These are phyloP conservation scores for Cremastinae sp. DNA, from an alignment of 2,888 invertebrate genomes.

Conservation along the genomic window DNA sequence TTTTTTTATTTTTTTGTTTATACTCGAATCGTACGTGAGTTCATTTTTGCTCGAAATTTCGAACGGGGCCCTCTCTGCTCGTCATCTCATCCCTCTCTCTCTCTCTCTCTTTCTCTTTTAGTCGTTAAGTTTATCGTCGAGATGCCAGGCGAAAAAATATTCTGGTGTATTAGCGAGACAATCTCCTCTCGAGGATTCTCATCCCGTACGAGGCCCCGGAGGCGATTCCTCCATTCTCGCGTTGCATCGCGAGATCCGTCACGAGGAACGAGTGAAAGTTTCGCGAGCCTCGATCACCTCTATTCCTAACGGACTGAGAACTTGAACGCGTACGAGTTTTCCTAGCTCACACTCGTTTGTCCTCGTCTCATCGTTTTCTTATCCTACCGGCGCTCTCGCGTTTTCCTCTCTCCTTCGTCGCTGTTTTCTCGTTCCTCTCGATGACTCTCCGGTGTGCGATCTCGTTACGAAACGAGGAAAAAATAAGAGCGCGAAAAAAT, in stretches of 20 bases:
- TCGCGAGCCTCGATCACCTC: slow-evolving; percentile 40
- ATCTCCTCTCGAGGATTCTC: no score
- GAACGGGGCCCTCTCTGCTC: background rate
- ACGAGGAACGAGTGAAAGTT: slow-evolving; percentile 62
- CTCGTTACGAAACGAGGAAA: slow-evolving; percentile 57
- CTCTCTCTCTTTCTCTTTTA: slow-evolving; percentile 23
- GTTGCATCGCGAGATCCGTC: slow-evolving; percentile 4
- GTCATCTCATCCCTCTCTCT: background rate
- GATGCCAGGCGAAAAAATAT: no score
- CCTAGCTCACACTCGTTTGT: background rate
- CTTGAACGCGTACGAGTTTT: slow-evolving; percentile 10
- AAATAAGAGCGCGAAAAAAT: slow-evolving; percentile 29
- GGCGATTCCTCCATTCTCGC: background rate
- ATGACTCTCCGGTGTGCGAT: no score
- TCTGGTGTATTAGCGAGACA: no score
- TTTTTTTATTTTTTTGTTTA: slow-evolving; percentile 47
- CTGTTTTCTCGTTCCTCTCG: no score
- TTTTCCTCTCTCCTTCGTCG: no score
- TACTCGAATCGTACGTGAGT: slow-evolving; percentile 10
- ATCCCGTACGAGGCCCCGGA: no score
- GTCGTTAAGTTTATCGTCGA: slow-evolving; percentile 28
- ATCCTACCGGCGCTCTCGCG: no score
- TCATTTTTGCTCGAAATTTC: background rate
- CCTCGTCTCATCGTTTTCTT: no score
- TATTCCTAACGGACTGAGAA: slow-evolving; percentile 26